Base-by-base conservation (phyloP, 2,888 invertebrate genomes). In the Stenolophus ochropezus region DNA sequence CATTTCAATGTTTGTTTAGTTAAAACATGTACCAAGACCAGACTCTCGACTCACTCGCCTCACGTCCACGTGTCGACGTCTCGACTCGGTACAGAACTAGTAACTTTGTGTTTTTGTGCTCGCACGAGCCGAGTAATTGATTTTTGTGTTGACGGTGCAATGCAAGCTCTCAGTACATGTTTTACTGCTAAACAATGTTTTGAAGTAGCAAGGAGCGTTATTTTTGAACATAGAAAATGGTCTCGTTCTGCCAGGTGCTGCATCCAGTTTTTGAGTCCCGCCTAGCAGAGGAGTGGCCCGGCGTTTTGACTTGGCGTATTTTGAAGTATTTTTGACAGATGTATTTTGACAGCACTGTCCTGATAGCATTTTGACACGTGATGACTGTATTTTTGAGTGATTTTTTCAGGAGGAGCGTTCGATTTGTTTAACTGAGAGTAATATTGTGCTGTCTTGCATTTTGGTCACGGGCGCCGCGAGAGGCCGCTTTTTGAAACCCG, bases 401-500 rank as follows among this genome's bases (percentile, higher is more conserved):
- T 88, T 89, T 89, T 89, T 89, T 89, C 89, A 89, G 89, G 89
- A 88, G 87, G 86, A 87, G 27, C 76, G 76, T 56, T 53, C 80
- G 53, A 80, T 56, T 73, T 79, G 51, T 73, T 49, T 75, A 75
- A 53, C 53, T 75, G 75, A 75, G 75, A 75, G 78, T 53, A 71
- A 51, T 53, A 80, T 73, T 83, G 71, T 84, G 77, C 79, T 83
- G 85, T 85, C 84, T 84, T 85, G 86, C 84, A 88, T 90, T 89
- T 89, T 89, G 89, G 89, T 89, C 89, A 87, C 86, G 85, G 88
- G 89, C 86, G 88, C 86, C 87, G 88, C 87, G 87, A 87, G 88
- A 87, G 86, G 85, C 85, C 87, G 87, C 85, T 89, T 89, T 89
- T 89, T 89, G 88, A 87, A 87, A 88, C 88, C 89, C 89, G 87